Conservation (phyloP, 2,113 vertebrate species). For the Connochaetes taurinus region DNA sequence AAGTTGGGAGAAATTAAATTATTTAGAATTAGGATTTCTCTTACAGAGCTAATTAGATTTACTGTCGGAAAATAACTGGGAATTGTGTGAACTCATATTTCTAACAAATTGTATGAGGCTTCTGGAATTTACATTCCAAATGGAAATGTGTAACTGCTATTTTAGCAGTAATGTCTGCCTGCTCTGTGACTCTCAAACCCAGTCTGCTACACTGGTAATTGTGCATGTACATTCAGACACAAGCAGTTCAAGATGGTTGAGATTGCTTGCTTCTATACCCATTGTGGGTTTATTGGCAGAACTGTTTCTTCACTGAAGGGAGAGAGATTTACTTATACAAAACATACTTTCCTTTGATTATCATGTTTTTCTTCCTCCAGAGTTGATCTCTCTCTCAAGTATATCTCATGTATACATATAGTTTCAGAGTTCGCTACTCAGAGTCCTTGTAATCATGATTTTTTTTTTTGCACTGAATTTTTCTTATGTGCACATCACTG, state of each 20-base stretch:
- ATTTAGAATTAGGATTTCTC: constrained; percentile 17
- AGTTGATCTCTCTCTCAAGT: background rate
- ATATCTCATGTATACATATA: background rate
- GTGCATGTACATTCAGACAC: background rate
- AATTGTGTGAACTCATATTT: constrained; percentile 4
- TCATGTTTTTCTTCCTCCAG: background rate
- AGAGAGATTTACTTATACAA: background rate
- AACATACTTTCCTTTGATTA: constrained; percentile 22
- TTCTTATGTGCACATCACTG: background rate
- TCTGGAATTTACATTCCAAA: background rate
- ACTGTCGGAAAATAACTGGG: constrained; percentile 1
- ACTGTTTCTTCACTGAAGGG: background rate
- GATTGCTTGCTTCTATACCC: background rate
- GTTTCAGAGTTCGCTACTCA: background rate
- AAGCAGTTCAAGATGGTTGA: background rate
- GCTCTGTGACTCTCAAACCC: background rate
- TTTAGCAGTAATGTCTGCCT: background rate
- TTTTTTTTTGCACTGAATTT: background rate
- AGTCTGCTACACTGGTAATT: background rate
- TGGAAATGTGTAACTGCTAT: background rate
- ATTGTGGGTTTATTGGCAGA: background rate
- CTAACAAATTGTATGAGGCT: background rate
- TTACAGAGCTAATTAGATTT: constrained; percentile 1
- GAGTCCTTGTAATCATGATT: background rate
- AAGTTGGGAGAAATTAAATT: background rate